phyloP scores from a whole-genome alignment of 2,888 invertebrate species.

The Mesorhabditis sp. region DNA sequence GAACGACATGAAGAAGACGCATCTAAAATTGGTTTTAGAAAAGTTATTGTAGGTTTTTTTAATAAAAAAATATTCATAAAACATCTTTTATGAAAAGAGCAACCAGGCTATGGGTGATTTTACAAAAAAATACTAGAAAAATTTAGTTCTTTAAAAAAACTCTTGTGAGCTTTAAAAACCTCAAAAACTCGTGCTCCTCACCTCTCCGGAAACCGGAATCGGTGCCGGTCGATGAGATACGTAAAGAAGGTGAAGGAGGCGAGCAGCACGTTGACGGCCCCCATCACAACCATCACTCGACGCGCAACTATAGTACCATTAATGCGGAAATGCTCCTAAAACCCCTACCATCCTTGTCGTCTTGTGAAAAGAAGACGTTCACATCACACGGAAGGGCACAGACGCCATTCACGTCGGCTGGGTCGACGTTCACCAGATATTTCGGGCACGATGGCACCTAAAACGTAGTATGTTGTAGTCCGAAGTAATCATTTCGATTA shows the following conservation, averaged over 20 bases:
- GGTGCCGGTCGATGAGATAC: slow-evolving; percentile 85
- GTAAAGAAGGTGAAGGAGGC: slow-evolving; percentile 79
- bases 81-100: too few relatives aligned
- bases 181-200: slow-evolving; percentile 14
- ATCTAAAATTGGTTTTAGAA: slow-evolving; percentile 59
- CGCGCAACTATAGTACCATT: slow-evolving; percentile 22
- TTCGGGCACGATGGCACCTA: slow-evolving; percentile 39
- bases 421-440: slow-evolving; percentile 50
- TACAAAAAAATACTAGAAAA: too few relatives aligned
- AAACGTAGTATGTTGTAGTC: slow-evolving; percentile 12
- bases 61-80: slow-evolving; percentile 9
- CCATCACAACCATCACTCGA: slow-evolving; percentile 90
- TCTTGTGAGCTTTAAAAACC: neutral
- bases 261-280: slow-evolving; percentile 80
- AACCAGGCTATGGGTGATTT: too few relatives aligned
- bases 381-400: slow-evolving; percentile 57
- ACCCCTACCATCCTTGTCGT: slow-evolving; percentile 20
- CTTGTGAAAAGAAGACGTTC: slow-evolving; percentile 60
- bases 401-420: slow-evolving; percentile 35
- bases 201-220: slow-evolving; percentile 94
- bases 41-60: slow-evolving; percentile 7
- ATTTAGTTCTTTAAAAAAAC: neutral
- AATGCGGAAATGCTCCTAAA: neutral
- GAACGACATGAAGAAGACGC: slow-evolving; percentile 90
- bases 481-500: neutral